Base-by-base conservation (phyloP, 2,888 invertebrate species). In the Nephrocerus scutellatus region DNA sequence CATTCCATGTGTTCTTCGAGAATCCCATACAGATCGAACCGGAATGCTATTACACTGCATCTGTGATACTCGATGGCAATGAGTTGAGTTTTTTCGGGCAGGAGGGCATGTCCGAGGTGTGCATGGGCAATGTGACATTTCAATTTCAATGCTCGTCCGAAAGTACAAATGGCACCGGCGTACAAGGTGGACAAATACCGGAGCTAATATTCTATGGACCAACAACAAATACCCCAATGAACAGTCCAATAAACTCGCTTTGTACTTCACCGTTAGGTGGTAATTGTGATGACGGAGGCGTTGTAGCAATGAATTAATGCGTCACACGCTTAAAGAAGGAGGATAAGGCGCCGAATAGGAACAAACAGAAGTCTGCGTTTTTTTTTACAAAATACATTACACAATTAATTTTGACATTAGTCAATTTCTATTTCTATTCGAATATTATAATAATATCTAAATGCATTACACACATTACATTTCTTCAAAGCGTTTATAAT, bases 101-200 rank as follows among this genome's bases (percentile, higher is more conserved):
- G 68, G 95, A 96, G 69, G 95, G 95, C 15, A 79, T 93, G 76
- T 89, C 90, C 57, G 95, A 95, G 70, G 88, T 93, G 28, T 84
- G 84, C 39, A 86, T 89, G 65, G 91, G 91, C 5, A 85, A 84
- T 60, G 92, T 95, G 40, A 91, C 89, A 47, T 95, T 95, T 72
- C 93, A 93, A 71, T 96, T 95, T 71, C 93, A 95, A 69, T 93
- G 93, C 70, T 93, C 92, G 36, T 89, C 91, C 6, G 95, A 95
- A 63, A 92, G 92, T 71, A 96, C 95, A 38, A 96, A 96, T 59
- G 95, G 95, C 31, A 96, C 95, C 2, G 93, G 93, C 7, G 93
- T 95, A 5, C 93, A 95, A 70, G 95, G 95, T 30, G 95, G 95
- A 26, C 95, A 96, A 70, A 95, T 96, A 60, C 95, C 95, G 4